Percentiles rank a stretch among this genome's conserved stretches.
These are phyloP conservation scores for Eupsittula cactorum DNA, from an alignment of 2,113 vertebrate species.

Conservation along the genomic window DNA sequence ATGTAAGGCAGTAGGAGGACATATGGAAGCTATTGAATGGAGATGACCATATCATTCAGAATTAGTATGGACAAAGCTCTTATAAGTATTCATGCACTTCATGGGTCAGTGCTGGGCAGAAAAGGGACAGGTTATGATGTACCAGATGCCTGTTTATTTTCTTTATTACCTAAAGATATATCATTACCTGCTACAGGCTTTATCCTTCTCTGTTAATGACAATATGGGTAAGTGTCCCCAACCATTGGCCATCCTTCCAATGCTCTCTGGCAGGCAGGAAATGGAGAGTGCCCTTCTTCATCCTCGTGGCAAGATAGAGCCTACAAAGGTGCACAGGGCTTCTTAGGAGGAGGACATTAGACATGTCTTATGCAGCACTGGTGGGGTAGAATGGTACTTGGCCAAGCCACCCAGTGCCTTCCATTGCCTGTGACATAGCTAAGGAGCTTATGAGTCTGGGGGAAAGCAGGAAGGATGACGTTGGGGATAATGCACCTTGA, in stretches of 20 bases:
- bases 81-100: background rate
- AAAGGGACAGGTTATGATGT: background rate
- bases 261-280: background rate
- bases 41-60: background rate
- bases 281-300: background rate
- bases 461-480: background rate
- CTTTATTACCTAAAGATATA: background rate
- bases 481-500: background rate
- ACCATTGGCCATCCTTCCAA: background rate
- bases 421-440: background rate
- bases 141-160: background rate
- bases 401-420: background rate
- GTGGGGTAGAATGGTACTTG: background rate
- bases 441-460: background rate
- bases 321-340: background rate
- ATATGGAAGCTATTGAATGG: background rate
- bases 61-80: background rate
- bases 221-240: background rate
- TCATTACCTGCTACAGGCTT: background rate
- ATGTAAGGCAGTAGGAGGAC: background rate
- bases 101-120: background rate
- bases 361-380: background rate
- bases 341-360: accelerated
- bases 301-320: background rate
- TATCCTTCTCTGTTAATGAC: background rate